Conservation (phyloP, 2,888 invertebrate genomes). For the Synergus japonicus region DNA sequence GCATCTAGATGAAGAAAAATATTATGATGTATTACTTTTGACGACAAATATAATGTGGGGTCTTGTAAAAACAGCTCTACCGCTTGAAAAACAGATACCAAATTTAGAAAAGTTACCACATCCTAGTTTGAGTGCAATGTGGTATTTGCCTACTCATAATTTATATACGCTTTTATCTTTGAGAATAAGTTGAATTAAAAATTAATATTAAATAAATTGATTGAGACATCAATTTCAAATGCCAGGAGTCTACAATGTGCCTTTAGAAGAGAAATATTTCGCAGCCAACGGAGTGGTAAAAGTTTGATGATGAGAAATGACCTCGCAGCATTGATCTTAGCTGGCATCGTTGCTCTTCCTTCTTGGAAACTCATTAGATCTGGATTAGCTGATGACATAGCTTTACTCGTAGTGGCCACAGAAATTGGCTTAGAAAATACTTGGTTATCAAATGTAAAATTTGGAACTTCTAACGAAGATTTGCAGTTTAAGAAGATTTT, state of each 20-base stretch:
- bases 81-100: conserved; percentile 41
- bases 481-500: conserved; percentile 72
- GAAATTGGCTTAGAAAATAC: conserved; percentile 62
- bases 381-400: conserved; percentile 68
- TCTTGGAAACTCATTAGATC: conserved; percentile 63
- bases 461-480: conserved; percentile 63
- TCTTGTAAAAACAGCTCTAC: conserved; percentile 60
- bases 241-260: conserved; percentile 65
- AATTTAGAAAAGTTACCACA: conserved; percentile 44
- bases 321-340: conserved; percentile 65
- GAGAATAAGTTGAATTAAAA: background rate
- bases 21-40: conserved; percentile 55
- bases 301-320: conserved; percentile 68
- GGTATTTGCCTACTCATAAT: conserved; percentile 56
- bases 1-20: conserved; percentile 48
- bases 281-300: conserved; percentile 54
- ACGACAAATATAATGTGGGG: conserved; percentile 63
- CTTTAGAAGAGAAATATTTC: conserved; percentile 61
- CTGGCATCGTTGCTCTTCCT: conserved; percentile 59
- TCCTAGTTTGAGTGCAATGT: conserved; percentile 59
- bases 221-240: conserved; percentile 46
- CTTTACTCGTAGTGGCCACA: conserved; percentile 62
- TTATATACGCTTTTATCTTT: background rate
- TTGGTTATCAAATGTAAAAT: conserved; percentile 64
- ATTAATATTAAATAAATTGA: background rate